Evolutionary conservation across 2,113 vertebrate genomes (phyloP).

Genomic region (Apodemus speciosus): DNA sequence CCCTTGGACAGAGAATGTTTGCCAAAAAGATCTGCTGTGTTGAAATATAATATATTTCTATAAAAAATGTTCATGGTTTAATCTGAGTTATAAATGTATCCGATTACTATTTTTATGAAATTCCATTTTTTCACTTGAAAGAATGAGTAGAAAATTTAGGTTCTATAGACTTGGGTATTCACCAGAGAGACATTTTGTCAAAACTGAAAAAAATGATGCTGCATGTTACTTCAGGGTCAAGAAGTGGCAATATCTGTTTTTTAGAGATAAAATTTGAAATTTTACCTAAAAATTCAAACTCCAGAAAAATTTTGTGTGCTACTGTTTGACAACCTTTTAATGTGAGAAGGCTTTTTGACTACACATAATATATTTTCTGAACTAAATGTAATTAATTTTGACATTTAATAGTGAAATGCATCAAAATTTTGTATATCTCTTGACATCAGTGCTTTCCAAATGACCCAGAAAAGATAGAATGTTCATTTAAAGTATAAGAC

Average conservation of each 20-base stretch:
- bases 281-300: slow-evolving; percentile 48
- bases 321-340: background rate
- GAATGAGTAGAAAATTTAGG: background rate
- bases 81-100: background rate
- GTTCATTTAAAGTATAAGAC: background rate
- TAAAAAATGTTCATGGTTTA: background rate
- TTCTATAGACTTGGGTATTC: background rate
- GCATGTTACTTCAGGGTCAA: background rate
- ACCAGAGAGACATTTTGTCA: background rate
- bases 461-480: background rate
- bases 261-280: slow-evolving; percentile 14
- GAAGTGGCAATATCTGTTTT: background rate
- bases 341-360: slow-evolving; percentile 3
- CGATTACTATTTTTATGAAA: background rate
- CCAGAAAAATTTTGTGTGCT: slow-evolving; percentile 11
- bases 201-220: background rate
- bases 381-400: background rate
- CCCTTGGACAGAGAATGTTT: background rate
- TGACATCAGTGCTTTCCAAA: background rate
- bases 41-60: background rate
- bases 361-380: background rate
- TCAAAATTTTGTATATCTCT: background rate
- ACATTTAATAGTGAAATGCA: slow-evolving; percentile 19
- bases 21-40: background rate
- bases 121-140: slow-evolving; percentile 31